Conservation (phyloP, 2,888 invertebrate genomes). For the Sphinx pinastri region DNA sequence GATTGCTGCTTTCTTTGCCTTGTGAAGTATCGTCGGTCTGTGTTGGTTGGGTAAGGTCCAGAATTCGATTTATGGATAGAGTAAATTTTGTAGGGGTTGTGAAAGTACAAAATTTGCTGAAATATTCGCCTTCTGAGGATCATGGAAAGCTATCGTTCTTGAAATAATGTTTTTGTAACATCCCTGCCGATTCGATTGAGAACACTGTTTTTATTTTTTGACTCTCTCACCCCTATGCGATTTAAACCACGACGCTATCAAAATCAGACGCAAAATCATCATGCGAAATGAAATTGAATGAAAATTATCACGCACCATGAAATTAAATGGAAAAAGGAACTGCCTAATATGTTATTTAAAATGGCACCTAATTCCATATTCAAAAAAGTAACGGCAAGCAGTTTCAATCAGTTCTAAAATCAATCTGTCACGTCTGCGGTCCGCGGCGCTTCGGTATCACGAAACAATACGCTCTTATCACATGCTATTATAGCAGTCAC, state of each 20-base stretch:
- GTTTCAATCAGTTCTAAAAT: constrained; percentile 32
- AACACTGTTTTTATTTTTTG: too few relatives aligned
- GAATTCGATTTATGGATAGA: background rate
- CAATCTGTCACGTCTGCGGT: constrained; percentile 58
- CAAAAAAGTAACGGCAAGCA: background rate
- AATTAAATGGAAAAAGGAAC: background rate
- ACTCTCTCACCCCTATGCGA: too few relatives aligned
- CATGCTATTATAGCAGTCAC: constrained; percentile 68
- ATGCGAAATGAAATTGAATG: background rate
- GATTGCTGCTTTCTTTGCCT: background rate
- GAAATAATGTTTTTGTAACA: too few relatives aligned
- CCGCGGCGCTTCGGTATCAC: constrained; percentile 60
- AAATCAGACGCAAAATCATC: too few relatives aligned
- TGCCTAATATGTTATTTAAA: background rate
- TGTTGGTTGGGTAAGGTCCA: background rate
- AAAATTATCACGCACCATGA: background rate
- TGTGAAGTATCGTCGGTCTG: background rate
- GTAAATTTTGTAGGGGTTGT: too few relatives aligned
- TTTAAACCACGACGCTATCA: too few relatives aligned
- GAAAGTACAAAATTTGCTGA: too few relatives aligned
- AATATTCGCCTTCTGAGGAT: too few relatives aligned
- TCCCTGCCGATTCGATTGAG: too few relatives aligned
- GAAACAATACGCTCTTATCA: constrained; percentile 80
- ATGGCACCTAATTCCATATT: background rate
- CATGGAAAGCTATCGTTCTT: too few relatives aligned